Evolutionary conservation across 2,113 vertebrate species (phyloP).

Genomic region (Corythornis cristatus): DNA sequence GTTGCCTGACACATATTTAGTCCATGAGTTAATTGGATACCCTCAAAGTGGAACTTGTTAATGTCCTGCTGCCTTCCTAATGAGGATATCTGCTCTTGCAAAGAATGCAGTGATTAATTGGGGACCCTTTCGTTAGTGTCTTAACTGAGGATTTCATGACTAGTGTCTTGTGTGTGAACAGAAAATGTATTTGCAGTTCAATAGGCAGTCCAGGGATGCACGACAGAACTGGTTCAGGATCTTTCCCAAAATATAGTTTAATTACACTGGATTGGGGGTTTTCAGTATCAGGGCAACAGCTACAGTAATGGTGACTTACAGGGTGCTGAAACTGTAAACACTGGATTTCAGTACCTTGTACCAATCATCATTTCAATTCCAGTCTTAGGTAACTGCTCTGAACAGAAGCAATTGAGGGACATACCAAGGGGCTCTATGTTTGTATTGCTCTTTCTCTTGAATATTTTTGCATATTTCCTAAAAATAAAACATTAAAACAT

Average conservation of each 20-base stretch:
- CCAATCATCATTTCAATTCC: neutral
- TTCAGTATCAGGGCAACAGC: neutral
- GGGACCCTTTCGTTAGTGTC: conserved; percentile 7
- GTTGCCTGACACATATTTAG: conserved; percentile 25
- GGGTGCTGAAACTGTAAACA: neutral
- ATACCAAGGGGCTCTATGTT: too few relatives aligned
- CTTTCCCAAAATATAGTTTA: conserved; percentile 10
- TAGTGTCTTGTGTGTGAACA: neutral
- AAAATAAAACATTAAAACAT: too few relatives aligned
- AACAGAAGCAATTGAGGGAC: too few relatives aligned
- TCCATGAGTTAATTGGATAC: conserved; percentile 44
- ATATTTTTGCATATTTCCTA: too few relatives aligned
- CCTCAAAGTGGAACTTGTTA: conserved; percentile 10
- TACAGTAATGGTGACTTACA: neutral
- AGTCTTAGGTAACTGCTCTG: too few relatives aligned
- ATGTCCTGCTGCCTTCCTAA: conserved; percentile 31
- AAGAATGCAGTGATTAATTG: conserved; percentile 37
- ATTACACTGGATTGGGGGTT: neutral
- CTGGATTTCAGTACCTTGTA: neutral
- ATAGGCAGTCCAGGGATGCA: neutral
- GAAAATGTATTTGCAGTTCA: conserved; percentile 1
- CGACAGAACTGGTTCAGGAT: neutral
- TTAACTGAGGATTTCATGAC: conserved; percentile 37
- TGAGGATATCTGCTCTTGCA: conserved; percentile 28
- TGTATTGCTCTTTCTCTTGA: too few relatives aligned